Conservation (phyloP, 1,140 invertebrate genomes). For the Palaemon carinicauda region DNA sequence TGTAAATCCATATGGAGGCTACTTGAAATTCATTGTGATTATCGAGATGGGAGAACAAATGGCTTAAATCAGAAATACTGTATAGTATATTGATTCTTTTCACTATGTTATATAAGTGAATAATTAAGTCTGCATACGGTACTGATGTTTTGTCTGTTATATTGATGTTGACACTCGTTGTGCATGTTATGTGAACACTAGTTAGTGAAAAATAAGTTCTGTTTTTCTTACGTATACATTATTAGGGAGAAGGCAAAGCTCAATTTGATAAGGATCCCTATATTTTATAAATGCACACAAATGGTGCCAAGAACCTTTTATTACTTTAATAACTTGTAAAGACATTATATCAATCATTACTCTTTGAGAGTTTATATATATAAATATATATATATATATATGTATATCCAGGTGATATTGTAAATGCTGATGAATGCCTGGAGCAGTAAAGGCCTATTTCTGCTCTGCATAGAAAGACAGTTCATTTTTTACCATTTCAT, state of each 20-base stretch:
- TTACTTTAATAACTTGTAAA: conserved; percentile 47
- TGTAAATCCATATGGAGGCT: not conserved
- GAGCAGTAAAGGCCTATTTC: conserved; percentile 6
- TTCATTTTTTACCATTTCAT: conserved; percentile 48
- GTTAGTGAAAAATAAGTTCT: conserved; percentile 49
- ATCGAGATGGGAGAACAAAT: not conserved
- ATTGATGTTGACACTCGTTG: conserved; percentile 50
- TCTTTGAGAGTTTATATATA: conserved; percentile 42
- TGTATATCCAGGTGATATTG: not conserved
- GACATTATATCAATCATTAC: conserved; percentile 40
- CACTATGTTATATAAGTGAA: conserved; percentile 34
- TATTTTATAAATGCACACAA: conserved; percentile 49
- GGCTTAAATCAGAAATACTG: conserved; percentile 21
- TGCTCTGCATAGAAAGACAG: conserved; percentile 27
- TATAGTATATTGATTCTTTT: conserved; percentile 36
- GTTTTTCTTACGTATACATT: conserved; percentile 43
- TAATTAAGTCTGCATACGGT: conserved; percentile 26
- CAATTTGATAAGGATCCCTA: conserved; percentile 48
- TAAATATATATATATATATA: not conserved
- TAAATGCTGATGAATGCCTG: conserved; percentile 12
- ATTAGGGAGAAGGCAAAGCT: conserved; percentile 37
- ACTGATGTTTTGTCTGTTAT: conserved; percentile 51
- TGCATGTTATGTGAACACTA: conserved; percentile 53
- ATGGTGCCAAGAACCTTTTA: conserved; percentile 53
- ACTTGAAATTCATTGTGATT: not conserved